These are phyloP conservation scores for Bedellia somnulentella DNA, from an alignment of 2,888 invertebrate species.

Conservation along the genomic window DNA sequence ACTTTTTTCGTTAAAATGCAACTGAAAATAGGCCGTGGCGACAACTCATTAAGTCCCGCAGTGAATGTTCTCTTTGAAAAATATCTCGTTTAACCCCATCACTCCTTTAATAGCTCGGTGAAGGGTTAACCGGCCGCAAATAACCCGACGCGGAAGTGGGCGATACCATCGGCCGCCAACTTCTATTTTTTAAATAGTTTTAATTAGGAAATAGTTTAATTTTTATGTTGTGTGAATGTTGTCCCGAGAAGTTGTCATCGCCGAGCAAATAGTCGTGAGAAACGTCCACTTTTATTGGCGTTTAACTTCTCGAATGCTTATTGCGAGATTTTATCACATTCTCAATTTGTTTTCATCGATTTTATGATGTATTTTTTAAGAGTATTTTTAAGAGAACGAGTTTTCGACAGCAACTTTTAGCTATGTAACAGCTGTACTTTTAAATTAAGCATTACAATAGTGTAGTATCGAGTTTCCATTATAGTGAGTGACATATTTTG, in stretches of 20 bases:
- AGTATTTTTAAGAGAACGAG: no score
- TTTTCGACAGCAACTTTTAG: no score
- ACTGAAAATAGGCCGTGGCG: constrained; percentile 51
- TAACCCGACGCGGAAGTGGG: constrained; percentile 51
- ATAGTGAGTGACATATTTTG: constrained; percentile 20
- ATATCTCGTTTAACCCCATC: constrained; percentile 56
- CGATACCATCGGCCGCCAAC: constrained; percentile 26
- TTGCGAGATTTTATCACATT: no score
- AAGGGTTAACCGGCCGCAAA: constrained; percentile 56
- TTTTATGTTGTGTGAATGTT: constrained; percentile 33
- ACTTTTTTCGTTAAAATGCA: no score
- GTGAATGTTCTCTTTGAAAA: constrained; percentile 43
- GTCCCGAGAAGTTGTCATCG: constrained; percentile 18
- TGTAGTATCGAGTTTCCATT: constrained; percentile 30
- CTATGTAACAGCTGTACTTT: no score
- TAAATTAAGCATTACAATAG: no score
- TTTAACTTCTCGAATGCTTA: constrained; percentile 11
- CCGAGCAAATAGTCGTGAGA: constrained; percentile 47
- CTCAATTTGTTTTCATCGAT: no score
- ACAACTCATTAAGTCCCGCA: constrained; percentile 57
- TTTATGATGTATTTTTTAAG: no score
- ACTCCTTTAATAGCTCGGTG: constrained; percentile 47
- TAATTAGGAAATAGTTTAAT: constrained; percentile 60
- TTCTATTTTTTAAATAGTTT: constrained; percentile 52
- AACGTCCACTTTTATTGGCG: constrained; percentile 17